A percentile compares a stretch with the other conserved stretches of the same genome.
Conservation (phyloP, 30 jellyfish, hydroid and myxozoan genomes). For the Aurelia aurita complex sp. Pacific region DNA sequence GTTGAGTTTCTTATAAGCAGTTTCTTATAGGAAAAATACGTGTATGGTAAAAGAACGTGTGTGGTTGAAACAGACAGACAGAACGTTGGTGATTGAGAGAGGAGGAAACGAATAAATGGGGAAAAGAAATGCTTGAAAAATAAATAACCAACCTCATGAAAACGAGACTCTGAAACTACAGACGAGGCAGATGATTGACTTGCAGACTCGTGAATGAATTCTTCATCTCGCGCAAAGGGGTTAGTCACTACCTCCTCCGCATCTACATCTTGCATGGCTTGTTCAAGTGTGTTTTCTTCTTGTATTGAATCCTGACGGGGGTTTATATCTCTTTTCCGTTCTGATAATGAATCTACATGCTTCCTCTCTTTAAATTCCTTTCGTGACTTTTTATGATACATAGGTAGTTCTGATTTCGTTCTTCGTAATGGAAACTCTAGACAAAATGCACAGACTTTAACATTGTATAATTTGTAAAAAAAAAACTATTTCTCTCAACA, state of each 20-base stretch:
- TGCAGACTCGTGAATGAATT: conserved; percentile 17
- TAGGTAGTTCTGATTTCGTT: conserved; percentile 62
- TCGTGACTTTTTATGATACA: conserved; percentile 14
- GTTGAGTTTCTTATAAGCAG: no score
- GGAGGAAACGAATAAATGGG: neutral
- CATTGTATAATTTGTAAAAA: neutral
- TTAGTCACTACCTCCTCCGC: neutral
- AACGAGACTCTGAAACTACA: neutral
- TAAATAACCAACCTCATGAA: neutral
- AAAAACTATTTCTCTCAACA: no score
- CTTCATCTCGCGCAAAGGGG: conserved; percentile 44
- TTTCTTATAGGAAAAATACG: no score
- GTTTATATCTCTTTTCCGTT: neutral
- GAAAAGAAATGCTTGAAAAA: neutral
- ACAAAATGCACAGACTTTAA: neutral
- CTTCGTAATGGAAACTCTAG: conserved; percentile 57
- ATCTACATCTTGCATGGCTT: neutral
- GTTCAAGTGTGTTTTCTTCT: conserved; percentile 11
- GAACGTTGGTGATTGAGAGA: no score
- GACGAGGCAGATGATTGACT: neutral
- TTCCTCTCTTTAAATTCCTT: neutral
- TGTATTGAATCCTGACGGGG: conserved; percentile 25
- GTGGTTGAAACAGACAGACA: no score
- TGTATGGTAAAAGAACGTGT: no score
- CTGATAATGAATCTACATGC: conserved; percentile 18